A percentile compares a stretch with the other conserved stretches of the same genome.
Conservation (phyloP, 1,140 invertebrate genomes). For the Helicoverpa zea region DNA sequence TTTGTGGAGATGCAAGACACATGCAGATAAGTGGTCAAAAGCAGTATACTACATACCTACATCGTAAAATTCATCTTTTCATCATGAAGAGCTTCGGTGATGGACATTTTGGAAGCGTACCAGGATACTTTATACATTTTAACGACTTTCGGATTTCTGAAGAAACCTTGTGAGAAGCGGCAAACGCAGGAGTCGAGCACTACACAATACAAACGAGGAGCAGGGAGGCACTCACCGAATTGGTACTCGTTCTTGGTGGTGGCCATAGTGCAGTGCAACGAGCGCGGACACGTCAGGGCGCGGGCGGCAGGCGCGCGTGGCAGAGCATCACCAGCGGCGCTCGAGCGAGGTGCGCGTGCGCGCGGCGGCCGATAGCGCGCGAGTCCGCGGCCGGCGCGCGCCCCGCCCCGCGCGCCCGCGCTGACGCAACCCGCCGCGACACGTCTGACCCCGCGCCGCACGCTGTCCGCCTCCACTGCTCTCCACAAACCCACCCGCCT, state of each 20-base stretch:
- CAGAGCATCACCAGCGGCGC: constrained; percentile 16
- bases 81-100: too few relatives aligned
- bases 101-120: background rate
- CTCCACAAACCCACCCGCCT: too few relatives aligned
- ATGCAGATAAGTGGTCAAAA: too few relatives aligned
- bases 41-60: too few relatives aligned
- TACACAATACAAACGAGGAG: constrained; percentile 22
- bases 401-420: constrained; percentile 51
- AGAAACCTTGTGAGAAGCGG: background rate
- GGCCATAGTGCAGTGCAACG: constrained; percentile 57
- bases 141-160: background rate
- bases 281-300: constrained; percentile 30
- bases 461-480: background rate
- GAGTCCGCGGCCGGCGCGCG: constrained; percentile 54
- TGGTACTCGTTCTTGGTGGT: constrained; percentile 71
- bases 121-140: background rate
- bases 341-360: constrained; percentile 57
- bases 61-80: too few relatives aligned
- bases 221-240: constrained; percentile 70
- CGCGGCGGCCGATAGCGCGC: constrained; percentile 68
- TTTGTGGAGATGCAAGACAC: too few relatives aligned
- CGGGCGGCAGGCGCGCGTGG: constrained; percentile 44
- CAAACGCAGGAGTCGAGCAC: background rate
- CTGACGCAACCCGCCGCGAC: constrained; percentile 46
- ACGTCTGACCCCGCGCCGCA: constrained; percentile 37